Percentiles rank a stretch among this genome's conserved stretches.
Conservation (phyloP, 2,888 invertebrate genomes). For the Oxyteleia sp. region DNA sequence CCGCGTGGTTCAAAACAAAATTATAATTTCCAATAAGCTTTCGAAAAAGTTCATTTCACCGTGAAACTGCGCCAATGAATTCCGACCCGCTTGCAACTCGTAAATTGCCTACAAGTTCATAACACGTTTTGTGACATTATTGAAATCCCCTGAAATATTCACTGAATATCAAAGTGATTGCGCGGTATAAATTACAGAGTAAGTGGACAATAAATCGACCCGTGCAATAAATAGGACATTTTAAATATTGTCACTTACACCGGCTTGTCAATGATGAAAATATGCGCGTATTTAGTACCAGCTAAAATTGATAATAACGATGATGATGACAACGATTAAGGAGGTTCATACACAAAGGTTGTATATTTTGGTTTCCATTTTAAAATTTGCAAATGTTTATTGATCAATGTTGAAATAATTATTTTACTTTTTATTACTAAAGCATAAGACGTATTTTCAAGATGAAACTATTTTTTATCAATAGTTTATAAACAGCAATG, state of each 20-base stretch:
- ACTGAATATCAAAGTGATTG: background rate
- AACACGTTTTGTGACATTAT: background rate
- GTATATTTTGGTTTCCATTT: too few species aligned
- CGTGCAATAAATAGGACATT: background rate
- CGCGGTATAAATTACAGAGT: background rate
- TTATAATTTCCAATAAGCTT: background rate
- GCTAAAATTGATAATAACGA: background rate
- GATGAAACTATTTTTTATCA: too few species aligned
- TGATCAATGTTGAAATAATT: too few species aligned
- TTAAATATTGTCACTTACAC: background rate
- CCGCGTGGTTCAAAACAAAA: background rate
- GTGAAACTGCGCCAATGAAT: background rate
- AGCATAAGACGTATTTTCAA: too few species aligned
- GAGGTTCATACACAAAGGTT: too few species aligned
- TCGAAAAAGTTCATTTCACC: background rate
- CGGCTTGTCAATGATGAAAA: background rate
- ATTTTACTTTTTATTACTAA: too few species aligned
- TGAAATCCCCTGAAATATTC: background rate
- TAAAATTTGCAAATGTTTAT: too few species aligned
- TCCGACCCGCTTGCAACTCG: background rate
- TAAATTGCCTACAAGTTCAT: background rate
- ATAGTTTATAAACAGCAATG: too few species aligned
- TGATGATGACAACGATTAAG: too few species aligned
- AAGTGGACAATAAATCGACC: background rate
- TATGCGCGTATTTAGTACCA: background rate